Evolutionary conservation across 2,888 invertebrate genomes (phyloP), one percentile per base, ranked within the genome.

Genomic region (Idaea straminata): DNA sequence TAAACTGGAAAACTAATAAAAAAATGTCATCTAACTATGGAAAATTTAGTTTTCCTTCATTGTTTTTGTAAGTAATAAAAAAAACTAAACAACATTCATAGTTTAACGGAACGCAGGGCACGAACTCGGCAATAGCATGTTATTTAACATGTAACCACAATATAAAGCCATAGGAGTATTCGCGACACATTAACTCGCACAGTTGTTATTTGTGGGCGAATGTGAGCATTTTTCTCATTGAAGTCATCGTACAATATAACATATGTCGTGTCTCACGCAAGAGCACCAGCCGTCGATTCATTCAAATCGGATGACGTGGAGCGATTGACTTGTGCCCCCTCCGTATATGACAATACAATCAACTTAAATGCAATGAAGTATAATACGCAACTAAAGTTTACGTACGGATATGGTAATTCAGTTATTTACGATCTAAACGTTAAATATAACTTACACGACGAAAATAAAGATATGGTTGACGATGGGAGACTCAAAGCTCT

Each of bases 221-320:
- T 74, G 71, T 70, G 64, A 61, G 66, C 73, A 72, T 73, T 74
- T 74, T 72, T 66, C 69, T 74, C 70, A 64, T 65, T 57, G 59
- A 73, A 77, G 75, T 70, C 70, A 68, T 69, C 76, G 74, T 77
- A 79, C 80, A 81, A 47, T 47, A 78, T 78, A 76, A 79, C 71
- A 70, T 74, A 80, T 89, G 83, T 75, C 88, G 87, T 88, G 88
- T 66, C 69, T 74, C 91, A 91, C 90, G 91, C 90, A 66, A 85
- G 75, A 66, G 66, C 66, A 73, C 79, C 25, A 25, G 25, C 83
- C 87, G 85, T 85, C 76, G 79, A 65, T 90, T 84, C 91, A 91
- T 91, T 91, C 90, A 91, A 88, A 89, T 88, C 81, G 74, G 75
- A 82, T 88, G 89, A 89, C 90, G 89, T 77, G 81, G 74, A 76